These are phyloP conservation scores for Popillia japonica DNA, from an alignment of 1,140 invertebrate species.

Conservation along the genomic window DNA sequence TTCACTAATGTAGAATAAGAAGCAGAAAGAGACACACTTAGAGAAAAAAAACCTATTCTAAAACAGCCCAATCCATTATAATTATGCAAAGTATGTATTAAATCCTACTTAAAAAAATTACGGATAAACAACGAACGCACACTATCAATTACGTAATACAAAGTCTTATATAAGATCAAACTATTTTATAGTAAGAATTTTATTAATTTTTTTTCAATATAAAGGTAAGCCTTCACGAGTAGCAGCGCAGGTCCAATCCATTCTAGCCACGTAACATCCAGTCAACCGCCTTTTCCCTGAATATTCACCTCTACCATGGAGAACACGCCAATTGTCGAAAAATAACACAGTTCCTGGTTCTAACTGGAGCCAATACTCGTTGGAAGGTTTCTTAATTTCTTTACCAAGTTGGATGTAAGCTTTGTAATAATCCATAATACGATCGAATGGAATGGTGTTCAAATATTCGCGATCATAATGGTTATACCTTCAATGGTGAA, in stretches of 20 bases:
- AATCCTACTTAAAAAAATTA: too few species aligned
- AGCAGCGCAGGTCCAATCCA: conserved; percentile 68
- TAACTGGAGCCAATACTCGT: conserved; percentile 69
- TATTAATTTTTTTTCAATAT: conserved; percentile 27
- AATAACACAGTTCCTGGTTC: conserved; percentile 73
- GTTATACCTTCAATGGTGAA: conserved; percentile 60
- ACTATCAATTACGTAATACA: too few species aligned
- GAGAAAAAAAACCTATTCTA: too few species aligned
- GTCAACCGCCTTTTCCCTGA: conserved; percentile 67
- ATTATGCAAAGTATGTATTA: too few species aligned
- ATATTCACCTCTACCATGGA: conserved; percentile 75
- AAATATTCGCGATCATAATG: conserved; percentile 73
- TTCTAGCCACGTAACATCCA: conserved; percentile 70
- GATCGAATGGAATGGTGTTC: conserved; percentile 62
- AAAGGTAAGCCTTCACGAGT: neutral
- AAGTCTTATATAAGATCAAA: too few species aligned
- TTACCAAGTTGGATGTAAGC: conserved; percentile 67
- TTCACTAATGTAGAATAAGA: too few species aligned
- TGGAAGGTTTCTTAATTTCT: conserved; percentile 63
- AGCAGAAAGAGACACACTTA: too few species aligned
- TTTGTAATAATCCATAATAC: conserved; percentile 70
- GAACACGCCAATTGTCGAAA: conserved; percentile 76
- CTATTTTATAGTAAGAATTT: too few species aligned
- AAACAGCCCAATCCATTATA: too few species aligned
- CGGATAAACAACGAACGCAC: too few species aligned